Evolutionary conservation across 2,888 invertebrate genomes (phyloP), one percentile per base, ranked within the genome.

Genomic region (Apamea sordens): DNA sequence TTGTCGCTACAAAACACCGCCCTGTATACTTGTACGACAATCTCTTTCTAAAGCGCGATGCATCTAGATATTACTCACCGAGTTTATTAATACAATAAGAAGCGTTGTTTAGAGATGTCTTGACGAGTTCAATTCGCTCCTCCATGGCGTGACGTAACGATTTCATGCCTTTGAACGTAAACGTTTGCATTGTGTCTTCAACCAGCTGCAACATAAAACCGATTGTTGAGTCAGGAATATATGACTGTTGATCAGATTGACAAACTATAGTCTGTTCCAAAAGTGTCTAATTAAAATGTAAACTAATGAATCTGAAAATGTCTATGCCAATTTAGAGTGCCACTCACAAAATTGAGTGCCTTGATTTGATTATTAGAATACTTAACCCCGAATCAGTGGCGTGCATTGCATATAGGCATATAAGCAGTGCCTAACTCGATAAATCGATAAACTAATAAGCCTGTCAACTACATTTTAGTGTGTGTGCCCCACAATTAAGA

Each of bases 111-210:
- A 93, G 21, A 0, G 93, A 92, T 2, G 83, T 86, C n/a, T 91
- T 86, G 0, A 94, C 92, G 4, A 94, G 73, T 0, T 86, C 86
- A 0, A 79, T n/a, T 0, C 95, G 89, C 50, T 95, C 94, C 0
- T 79, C 78, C 92, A 89, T 92, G 1, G 93, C 93, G 0, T 59
- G 82, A 3, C 87, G 90, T 6, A 95, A 84, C 0, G 88, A 86
- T 50, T 91, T 93, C 67, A 95, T 21, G 0, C 78, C 83, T 0
- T 79, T 72, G n/a, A 90, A 72, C 0, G 87, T 83, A 76, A 95
- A 95, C 18, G 91, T 83, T 3, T 73, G 1, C 94, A 96, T 94
- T 1, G 92, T 90, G 0, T 93, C 93, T 70, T 92, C 89, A 0
- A 95, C 94, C 21, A 93, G 79, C 95, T 95, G 85, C 32, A 90